Evolutionary conservation across 2,888 invertebrate species (phyloP), one percentile per base, ranked within the genome.

Genomic region (Drosophila buzzatii): DNA sequence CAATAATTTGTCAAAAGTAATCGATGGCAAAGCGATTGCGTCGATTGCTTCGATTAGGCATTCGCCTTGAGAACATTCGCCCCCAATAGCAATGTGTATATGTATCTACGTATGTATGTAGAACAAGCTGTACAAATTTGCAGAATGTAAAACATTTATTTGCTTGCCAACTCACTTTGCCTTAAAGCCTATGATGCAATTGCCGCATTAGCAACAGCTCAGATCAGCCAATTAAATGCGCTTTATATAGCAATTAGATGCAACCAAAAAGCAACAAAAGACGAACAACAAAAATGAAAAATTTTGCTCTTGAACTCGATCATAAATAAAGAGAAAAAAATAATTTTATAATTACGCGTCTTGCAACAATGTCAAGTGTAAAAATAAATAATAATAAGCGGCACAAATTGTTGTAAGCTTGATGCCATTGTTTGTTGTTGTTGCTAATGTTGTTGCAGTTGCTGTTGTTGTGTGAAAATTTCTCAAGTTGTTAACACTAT

Each of bases 351-450:
- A 76, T 75, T 76, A 70, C 67, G 56, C 63, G 69, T 35, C 65
- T 72, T 49, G 35, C 68, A 89, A 84, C 90, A 85, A 87, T 87
- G 85, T 85, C 90, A 85, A 87, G 88, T 84, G 68, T 69, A 76
- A 31, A 56, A 31, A 23, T 61, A 35, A 59, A 49, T 59, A 65
- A 39, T 51, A 66, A 67, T 59, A 64, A 66, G 58, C 76, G 67
- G 57, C 79, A 69, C 61, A 55, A 79, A 75, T 71, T 79, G 81
- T 77, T 79, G 61, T 59, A 58, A 31, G 47, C 57, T 64, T 71
- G 33, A 51, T 59, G 31, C 3, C 44, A 68, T 73, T 77, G 62
- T 45, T 58, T 47, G 60, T 56, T 35, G 49, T 37, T 64, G 65
- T 37, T 52, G 47, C 16, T 14, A 18, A 23, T 55, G 44, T 39